Conservation (phyloP, 2,113 vertebrate species). For the Nothoprocta perdicaria region DNA sequence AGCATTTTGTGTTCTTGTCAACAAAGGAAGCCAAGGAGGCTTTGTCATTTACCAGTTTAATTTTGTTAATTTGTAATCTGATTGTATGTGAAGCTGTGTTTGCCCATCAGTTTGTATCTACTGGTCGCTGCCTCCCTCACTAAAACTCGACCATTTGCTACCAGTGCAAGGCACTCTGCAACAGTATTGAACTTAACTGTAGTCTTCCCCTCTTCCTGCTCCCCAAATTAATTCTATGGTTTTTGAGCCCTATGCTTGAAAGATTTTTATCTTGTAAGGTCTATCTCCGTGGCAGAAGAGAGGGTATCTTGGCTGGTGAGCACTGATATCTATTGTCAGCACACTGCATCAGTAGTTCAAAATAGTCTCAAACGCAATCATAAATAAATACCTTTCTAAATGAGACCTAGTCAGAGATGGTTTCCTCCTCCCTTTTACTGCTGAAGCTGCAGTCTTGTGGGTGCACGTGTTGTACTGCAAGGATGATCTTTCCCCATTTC, state of each 20-base stretch:
- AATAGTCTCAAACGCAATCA: neutral
- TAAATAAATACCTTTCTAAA: neutral
- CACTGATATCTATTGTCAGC: neutral
- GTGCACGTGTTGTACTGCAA: neutral
- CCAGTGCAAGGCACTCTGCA: neutral
- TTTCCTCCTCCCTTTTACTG: neutral
- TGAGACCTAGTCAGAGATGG: neutral
- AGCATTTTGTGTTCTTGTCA: neutral
- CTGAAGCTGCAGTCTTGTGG: neutral
- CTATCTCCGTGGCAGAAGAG: neutral
- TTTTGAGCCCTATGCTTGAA: neutral
- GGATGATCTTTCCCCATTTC: neutral
- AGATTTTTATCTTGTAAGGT: neutral
- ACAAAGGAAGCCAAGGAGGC: neutral
- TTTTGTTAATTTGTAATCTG: neutral
- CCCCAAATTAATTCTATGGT: neutral
- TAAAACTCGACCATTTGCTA: neutral
- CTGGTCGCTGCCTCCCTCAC: neutral
- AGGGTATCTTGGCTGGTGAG: neutral
- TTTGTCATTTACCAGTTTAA: neutral
- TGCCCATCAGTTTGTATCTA: neutral
- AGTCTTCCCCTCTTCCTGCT: neutral
- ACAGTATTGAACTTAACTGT: neutral
- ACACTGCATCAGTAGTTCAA: neutral
- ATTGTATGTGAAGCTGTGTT: neutral